A percentile compares a stretch with the other conserved stretches of the same genome.
Evolutionary conservation across 1,140 invertebrate species (phyloP).

Genomic region (Zophobas atratus): DNA sequence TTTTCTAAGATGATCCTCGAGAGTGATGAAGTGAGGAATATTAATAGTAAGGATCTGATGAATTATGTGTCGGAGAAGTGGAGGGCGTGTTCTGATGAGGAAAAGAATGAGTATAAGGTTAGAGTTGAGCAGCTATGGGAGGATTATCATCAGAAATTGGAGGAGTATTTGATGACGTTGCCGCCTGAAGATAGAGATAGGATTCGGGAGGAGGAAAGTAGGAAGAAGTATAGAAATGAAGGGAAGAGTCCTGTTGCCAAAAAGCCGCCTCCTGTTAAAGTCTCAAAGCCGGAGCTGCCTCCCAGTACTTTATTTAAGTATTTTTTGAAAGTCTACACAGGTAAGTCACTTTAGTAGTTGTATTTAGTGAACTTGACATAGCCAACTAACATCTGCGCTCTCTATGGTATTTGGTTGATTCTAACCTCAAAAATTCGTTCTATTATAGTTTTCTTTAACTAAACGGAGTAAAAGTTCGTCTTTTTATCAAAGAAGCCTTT

Average conservation of each 20-base stretch:
- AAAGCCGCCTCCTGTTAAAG: background rate
- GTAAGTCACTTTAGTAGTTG: background rate
- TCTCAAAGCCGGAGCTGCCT: background rate
- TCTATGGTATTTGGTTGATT: no score
- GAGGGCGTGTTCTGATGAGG: slow-evolving; percentile 66
- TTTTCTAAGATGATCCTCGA: slow-evolving; percentile 68
- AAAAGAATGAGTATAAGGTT: slow-evolving; percentile 64
- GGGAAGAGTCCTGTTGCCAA: background rate
- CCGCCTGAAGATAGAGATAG: background rate
- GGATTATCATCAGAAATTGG: background rate
- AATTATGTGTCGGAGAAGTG: slow-evolving; percentile 68
- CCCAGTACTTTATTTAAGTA: background rate
- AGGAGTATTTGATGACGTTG: slow-evolving; percentile 6
- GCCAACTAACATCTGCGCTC: no score
- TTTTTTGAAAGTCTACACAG: slow-evolving; percentile 9
- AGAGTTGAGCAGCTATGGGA: slow-evolving; percentile 10
- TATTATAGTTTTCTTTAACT: no score
- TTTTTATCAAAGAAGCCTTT: no score
- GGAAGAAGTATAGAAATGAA: background rate
- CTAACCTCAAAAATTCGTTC: no score
- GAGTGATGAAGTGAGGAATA: slow-evolving; percentile 65
- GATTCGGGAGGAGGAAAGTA: background rate
- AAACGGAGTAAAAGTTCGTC: no score
- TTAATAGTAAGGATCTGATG: slow-evolving; percentile 69
- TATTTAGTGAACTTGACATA: no score